A percentile compares a stretch with the other conserved stretches of the same genome.
These are phyloP conservation scores for Diloba caeruleocephala DNA, from an alignment of 2,888 invertebrate genomes.

Conservation along the genomic window DNA sequence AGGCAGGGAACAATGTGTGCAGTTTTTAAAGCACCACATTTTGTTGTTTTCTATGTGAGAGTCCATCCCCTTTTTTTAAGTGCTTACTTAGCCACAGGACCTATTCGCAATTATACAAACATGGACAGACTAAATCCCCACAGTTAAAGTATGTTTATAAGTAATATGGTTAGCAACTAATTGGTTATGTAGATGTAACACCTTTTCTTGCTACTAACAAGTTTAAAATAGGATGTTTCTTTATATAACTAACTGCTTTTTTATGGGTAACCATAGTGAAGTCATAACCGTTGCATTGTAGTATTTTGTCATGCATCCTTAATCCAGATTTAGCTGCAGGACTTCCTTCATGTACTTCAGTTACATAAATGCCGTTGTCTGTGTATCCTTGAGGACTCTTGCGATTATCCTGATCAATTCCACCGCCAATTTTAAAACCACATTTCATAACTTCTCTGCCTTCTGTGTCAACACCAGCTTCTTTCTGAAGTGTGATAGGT, in stretches of 20 bases:
- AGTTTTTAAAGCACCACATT: too few relatives aligned
- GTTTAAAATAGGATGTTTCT: slow-evolving; percentile 98
- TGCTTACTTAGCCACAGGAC: too few relatives aligned
- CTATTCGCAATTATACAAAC: too few relatives aligned
- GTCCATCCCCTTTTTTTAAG: too few relatives aligned
- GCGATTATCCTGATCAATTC: slow-evolving; percentile 97
- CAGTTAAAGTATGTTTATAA: slow-evolving; percentile 57
- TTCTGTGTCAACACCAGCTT: slow-evolving; percentile 95
- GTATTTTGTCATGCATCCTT: slow-evolving; percentile 98
- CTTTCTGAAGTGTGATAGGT: slow-evolving; percentile 98
- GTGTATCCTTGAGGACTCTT: slow-evolving; percentile 99
- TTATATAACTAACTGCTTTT: slow-evolving; percentile 99
- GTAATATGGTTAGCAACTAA: slow-evolving; percentile 32
- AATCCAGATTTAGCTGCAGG: too few relatives aligned
- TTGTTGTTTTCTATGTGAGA: too few relatives aligned
- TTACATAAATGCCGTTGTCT: slow-evolving; percentile 99
- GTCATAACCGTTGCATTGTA: slow-evolving; percentile 98
- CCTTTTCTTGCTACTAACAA: slow-evolving; percentile 98
- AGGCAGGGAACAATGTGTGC: too few relatives aligned
- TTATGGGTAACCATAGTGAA: slow-evolving; percentile 99
- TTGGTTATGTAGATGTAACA: slow-evolving; percentile 95
- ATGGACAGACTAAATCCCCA: too few relatives aligned
- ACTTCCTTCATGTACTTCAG: slow-evolving; percentile 98
- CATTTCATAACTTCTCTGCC: slow-evolving; percentile 96
- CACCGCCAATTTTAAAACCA: slow-evolving; percentile 99